phyloP scores from a whole-genome alignment of 2,113 vertebrate genomes.

The Hiodon tergisus region DNA sequence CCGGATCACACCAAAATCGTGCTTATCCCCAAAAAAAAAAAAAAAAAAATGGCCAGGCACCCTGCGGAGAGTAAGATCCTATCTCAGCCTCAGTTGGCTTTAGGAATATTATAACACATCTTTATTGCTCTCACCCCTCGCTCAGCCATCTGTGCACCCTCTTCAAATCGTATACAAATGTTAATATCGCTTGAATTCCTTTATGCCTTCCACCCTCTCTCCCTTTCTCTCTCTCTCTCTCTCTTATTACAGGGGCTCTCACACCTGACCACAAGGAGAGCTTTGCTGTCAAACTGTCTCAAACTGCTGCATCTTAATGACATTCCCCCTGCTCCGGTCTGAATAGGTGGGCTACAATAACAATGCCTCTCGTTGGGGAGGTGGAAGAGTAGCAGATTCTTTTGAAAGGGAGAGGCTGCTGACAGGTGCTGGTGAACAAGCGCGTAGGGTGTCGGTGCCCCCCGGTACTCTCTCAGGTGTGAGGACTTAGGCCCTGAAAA shows the following conservation, averaged over 20 bases:
- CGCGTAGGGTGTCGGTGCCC: slow-evolving; percentile 59
- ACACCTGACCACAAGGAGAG: too few relatives aligned
- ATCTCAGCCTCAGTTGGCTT: slow-evolving; percentile 18
- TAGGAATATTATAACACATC: slow-evolving; percentile 34
- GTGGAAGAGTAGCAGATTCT: slow-evolving; percentile 30
- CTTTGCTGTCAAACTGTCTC: too few relatives aligned
- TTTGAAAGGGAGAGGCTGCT: slow-evolving; percentile 49
- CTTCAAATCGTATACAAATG: too few relatives aligned
- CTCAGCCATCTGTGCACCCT: slow-evolving; percentile 34
- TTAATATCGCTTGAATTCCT: too few relatives aligned
- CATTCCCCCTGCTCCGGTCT: slow-evolving; percentile 54
- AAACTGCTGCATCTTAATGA: slow-evolving; percentile 45
- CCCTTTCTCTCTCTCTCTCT: not conserved
- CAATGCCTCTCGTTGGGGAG: slow-evolving; percentile 55
- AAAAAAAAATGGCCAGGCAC: slow-evolving; percentile 15
- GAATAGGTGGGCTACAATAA: slow-evolving; percentile 63
- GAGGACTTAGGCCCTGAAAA: slow-evolving; percentile 44
- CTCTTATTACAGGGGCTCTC: too few relatives aligned
- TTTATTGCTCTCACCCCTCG: not conserved
- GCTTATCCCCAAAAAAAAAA: slow-evolving; percentile 1
- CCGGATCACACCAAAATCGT: not conserved
- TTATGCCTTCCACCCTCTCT: not conserved
- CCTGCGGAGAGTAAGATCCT: not conserved
- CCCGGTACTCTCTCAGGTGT: slow-evolving; percentile 55
- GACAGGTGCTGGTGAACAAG: slow-evolving; percentile 41